These are phyloP conservation scores for Meles meles DNA, from an alignment of 2,113 vertebrate species.

Conservation along the genomic window DNA sequence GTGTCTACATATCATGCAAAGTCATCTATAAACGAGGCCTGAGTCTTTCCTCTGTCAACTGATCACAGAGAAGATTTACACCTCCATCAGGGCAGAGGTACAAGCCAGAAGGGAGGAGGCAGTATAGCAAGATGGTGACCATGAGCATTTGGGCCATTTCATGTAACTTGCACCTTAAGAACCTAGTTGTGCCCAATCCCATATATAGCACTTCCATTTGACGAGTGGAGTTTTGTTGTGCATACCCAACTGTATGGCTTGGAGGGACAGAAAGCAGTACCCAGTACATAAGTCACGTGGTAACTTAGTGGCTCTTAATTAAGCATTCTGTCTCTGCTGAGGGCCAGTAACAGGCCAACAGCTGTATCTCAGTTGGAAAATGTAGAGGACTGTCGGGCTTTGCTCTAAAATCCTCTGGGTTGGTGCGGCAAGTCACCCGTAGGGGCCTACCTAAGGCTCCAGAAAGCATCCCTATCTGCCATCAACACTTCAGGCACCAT, in stretches of 20 bases:
- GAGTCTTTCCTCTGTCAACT: not conserved
- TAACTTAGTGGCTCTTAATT: not conserved
- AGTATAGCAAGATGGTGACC: not conserved
- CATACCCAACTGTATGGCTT: not conserved
- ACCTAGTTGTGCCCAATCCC: not conserved
- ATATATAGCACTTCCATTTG: not conserved
- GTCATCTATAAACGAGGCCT: not conserved
- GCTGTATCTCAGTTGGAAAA: not conserved
- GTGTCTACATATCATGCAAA: not conserved
- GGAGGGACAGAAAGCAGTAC: not conserved
- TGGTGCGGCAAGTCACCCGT: not conserved
- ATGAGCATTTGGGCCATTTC: not conserved
- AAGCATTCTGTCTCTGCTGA: not conserved
- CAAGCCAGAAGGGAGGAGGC: not conserved
- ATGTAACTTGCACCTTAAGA: not conserved
- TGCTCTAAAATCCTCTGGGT: not conserved
- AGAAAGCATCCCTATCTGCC: not conserved
- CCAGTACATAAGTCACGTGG: not conserved
- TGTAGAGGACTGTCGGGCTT: not conserved
- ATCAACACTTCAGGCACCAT: not conserved
- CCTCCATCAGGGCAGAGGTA: not conserved
- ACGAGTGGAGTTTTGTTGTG: not conserved
- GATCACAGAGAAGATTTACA: not conserved
- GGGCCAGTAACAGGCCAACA: not conserved
- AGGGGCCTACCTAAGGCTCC: not conserved